Percentiles rank a stretch among this genome's conserved stretches.
Evolutionary conservation across 2,113 vertebrate species (phyloP).

Genomic region (Onychostoma macrolepis): DNA sequence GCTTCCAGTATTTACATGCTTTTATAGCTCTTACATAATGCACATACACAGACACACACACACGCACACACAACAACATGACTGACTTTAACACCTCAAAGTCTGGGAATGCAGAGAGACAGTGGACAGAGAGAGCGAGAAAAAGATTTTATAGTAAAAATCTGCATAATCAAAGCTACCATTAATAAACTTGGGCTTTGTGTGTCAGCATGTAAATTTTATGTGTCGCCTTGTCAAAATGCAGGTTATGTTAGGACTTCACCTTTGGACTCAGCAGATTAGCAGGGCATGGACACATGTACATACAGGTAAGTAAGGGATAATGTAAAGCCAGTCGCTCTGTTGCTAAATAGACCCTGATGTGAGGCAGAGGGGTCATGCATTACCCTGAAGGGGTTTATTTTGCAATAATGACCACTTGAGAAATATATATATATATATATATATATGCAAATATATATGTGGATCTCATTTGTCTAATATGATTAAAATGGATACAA

Average conservation of each 20-base stretch:
- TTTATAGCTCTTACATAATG: slow-evolving; percentile 26
- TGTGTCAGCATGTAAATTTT: background rate
- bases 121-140: background rate
- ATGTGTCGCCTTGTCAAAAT: background rate
- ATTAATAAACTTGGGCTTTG: background rate
- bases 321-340: background rate
- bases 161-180: slow-evolving; percentile 1
- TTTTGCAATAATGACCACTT: background rate
- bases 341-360: background rate
- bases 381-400: background rate
- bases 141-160: background rate
- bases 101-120: background rate
- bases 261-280: slow-evolving; percentile 28
- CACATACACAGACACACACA: background rate
- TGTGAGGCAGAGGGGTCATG: background rate
- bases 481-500: background rate
- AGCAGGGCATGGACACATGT: background rate
- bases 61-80: background rate
- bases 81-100: background rate
- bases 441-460: background rate
- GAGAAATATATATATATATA: background rate
- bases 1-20: slow-evolving; percentile 28
- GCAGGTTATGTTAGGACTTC: background rate
- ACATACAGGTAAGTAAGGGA: background rate
- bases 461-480: background rate